Evolutionary conservation across 2,888 invertebrate genomes (phyloP).

Genomic region (Tethea ocularis): DNA sequence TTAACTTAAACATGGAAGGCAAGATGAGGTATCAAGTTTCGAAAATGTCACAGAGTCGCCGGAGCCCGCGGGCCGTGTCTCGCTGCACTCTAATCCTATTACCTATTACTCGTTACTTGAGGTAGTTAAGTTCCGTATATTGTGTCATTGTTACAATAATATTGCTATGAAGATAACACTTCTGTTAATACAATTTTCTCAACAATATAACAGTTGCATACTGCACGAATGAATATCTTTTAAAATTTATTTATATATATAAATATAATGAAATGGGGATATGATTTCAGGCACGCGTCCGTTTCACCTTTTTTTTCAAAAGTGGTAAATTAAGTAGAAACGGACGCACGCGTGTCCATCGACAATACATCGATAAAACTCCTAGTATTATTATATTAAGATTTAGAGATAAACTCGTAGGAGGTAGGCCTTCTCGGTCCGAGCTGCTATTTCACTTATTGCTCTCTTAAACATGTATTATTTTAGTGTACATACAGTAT

Average conservation of each 20-base stretch:
- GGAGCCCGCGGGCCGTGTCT: constrained; percentile 33
- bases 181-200: constrained; percentile 67
- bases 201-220: constrained; percentile 69
- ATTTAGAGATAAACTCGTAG: constrained; percentile 29
- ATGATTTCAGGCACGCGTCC: constrained; percentile 17
- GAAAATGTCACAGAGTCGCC: constrained; percentile 18
- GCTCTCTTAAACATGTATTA: constrained; percentile 26
- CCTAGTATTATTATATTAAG: constrained; percentile 22
- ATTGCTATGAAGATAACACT: constrained; percentile 73
- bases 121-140: constrained; percentile 78
- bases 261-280: constrained; percentile 27
- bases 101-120: constrained; percentile 76
- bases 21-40: constrained; percentile 56
- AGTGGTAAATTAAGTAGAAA: constrained; percentile 26
- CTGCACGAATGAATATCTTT: constrained; percentile 56
- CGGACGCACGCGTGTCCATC: constrained; percentile 18
- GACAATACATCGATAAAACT: not conserved
- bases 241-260: constrained; percentile 37
- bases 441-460: constrained; percentile 30
- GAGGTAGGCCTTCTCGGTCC: constrained; percentile 66
- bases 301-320: constrained; percentile 18
- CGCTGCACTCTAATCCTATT: constrained; percentile 60
- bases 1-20: constrained; percentile 63
- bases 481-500: constrained; percentile 21
- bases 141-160: constrained; percentile 65